Base-by-base conservation (phyloP, 2,113 vertebrate genomes). In the Bolborhynchus lineola region DNA sequence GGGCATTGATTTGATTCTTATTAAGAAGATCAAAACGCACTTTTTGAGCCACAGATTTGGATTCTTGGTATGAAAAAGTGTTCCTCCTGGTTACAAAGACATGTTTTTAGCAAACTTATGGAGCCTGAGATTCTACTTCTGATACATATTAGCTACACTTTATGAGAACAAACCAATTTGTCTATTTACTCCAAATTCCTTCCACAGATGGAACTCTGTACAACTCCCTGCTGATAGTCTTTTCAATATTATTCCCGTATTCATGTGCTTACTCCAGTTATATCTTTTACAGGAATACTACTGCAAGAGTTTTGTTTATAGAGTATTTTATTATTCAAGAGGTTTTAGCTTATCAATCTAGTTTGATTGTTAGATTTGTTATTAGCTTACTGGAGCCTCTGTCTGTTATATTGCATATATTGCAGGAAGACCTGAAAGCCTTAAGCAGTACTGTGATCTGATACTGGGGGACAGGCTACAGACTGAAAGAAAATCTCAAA, bases 11-110 rank as follows among this genome's bases (percentile, higher is more conserved):
- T 76, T 92, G 44, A 87, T 87, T 87, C 65, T 91, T n/a, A 72
- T 91, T 94, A 62, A 67, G 47, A 96, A 85, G 81, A 95, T 89
- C 91, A 95, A 91, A 95, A 82, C 70, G 75, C 26, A 52, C 14
- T 93, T 95, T 93, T 93, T 69, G 35, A 92, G 39, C 35, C 26
- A 37, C 24, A 44, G 31, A 62, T 70, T 76, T 78, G 74, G 47
- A 76, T 89, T 85, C 63, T 76, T 85, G 79, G 29, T 55, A 21
- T 25, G 42, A 89, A 94, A 92, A 93, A 84, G 63, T 52, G 33
- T 75, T 92, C 33, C 19, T 76, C 7, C 81, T 95, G 42, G 39
- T 90, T 90, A 79, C 44, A 78, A 78, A 91, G 71, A 65, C 62
- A 49, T 44, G 31, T 15, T 78, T 92, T 92, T 91, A 91, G 26